A percentile compares a stretch with the other conserved stretches of the same genome.
These are phyloP conservation scores for Carlito syrichta DNA, from an alignment of 2,113 vertebrate genomes.

Conservation along the genomic window DNA sequence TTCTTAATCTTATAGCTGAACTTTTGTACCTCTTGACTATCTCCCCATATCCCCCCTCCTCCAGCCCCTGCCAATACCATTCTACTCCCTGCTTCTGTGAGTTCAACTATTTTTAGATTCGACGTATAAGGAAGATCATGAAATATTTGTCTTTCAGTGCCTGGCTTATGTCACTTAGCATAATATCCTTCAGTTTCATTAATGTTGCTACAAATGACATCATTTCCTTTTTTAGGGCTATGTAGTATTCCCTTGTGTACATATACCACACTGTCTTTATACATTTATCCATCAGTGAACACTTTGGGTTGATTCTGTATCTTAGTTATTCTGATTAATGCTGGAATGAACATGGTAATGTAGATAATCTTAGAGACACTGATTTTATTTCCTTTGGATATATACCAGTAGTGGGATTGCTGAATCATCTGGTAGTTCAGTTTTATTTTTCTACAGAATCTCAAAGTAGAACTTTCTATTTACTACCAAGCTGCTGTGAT, in stretches of 20 bases:
- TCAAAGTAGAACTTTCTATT: background rate
- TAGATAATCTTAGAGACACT: background rate
- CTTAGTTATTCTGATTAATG: background rate
- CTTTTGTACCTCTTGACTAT: background rate
- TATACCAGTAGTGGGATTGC: background rate
- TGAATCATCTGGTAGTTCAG: background rate
- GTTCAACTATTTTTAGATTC: background rate
- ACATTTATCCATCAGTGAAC: too few relatives aligned
- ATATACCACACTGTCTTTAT: background rate
- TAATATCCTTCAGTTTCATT: background rate
- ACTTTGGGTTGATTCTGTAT: background rate
- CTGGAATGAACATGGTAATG: too few relatives aligned
- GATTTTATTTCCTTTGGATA: background rate
- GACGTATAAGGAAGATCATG: background rate
- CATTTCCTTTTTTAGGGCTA: background rate
- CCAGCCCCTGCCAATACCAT: background rate
- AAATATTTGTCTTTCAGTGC: background rate
- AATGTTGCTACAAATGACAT: background rate
- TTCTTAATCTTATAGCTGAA: background rate
- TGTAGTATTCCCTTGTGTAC: background rate
- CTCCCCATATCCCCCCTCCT: background rate
- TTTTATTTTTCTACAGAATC: background rate
- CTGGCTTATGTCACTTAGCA: background rate
- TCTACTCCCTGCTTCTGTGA: background rate
- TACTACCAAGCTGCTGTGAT: background rate